Conservation (phyloP, 2,797 vertebrate genomes). For the Dicrostonyx torquatus region DNA sequence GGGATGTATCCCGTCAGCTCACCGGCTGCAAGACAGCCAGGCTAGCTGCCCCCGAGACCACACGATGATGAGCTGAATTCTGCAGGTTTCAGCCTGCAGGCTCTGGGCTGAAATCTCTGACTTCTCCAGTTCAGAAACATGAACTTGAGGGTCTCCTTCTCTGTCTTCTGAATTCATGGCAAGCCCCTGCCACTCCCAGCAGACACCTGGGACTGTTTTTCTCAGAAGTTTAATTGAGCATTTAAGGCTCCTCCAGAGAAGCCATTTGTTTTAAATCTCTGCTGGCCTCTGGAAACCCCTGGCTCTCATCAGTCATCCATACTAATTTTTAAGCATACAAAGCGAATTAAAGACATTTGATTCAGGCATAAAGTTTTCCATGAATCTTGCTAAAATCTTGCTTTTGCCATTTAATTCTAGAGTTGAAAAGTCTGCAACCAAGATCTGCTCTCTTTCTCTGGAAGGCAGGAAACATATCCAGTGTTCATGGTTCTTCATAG, state of each 20-base stretch:
- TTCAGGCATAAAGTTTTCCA: slow-evolving; percentile 23
- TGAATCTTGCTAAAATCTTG: slow-evolving; percentile 58
- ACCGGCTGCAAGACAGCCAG: slow-evolving; percentile 63
- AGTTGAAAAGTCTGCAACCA: slow-evolving; percentile 22
- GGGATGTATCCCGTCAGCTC: slow-evolving; percentile 65
- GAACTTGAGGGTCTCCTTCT: background rate
- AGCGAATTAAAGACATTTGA: slow-evolving; percentile 19
- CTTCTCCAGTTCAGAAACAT: background rate
- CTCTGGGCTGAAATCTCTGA: slow-evolving; percentile 35
- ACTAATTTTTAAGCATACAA: slow-evolving; percentile 57
- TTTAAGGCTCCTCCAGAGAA: slow-evolving; percentile 51
- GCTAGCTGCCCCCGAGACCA: slow-evolving; percentile 51
- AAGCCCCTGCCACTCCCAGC: background rate
- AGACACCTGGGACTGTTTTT: slow-evolving; percentile 3
- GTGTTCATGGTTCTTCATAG: background rate
- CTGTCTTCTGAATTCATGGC: slow-evolving; percentile 6
- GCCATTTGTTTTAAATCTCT: slow-evolving; percentile 48
- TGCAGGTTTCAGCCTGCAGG: slow-evolving; percentile 57
- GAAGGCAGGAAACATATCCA: background rate
- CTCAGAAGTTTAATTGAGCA: slow-evolving; percentile 35
- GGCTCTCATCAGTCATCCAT: background rate
- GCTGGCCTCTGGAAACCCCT: background rate
- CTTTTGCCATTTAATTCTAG: slow-evolving; percentile 20
- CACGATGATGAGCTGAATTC: slow-evolving; percentile 57
- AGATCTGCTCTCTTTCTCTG: slow-evolving; percentile 16